Evolutionary conservation across 2,797 vertebrate genomes (phyloP).

Genomic region (Erpetoichthys calabaricus): DNA sequence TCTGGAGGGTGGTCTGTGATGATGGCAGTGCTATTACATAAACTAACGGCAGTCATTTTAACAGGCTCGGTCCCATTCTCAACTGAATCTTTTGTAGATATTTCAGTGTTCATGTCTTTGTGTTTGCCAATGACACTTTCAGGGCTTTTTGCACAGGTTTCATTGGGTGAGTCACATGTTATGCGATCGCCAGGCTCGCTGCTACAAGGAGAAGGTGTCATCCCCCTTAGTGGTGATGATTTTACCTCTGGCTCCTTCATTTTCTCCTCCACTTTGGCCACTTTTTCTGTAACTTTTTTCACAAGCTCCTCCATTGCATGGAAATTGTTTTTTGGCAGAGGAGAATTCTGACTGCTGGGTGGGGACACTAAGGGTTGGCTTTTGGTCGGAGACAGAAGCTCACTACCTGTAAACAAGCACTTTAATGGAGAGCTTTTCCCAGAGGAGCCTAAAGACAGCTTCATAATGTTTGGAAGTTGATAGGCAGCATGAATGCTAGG

Average conservation of each 20-base stretch:
- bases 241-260: conserved; percentile 74
- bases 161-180: conserved; percentile 62
- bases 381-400: conserved; percentile 74
- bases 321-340: conserved; percentile 86
- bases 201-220: conserved; percentile 77
- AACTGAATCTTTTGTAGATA: conserved; percentile 51
- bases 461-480: conserved; percentile 97
- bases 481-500: conserved; percentile 98
- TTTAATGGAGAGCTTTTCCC: conserved; percentile 76
- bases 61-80: conserved; percentile 73
- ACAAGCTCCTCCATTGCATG: conserved; percentile 96
- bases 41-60: conserved; percentile 48
- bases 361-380: conserved; percentile 73
- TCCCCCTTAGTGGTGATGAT: conserved; percentile 64
- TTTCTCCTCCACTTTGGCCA: conserved; percentile 90
- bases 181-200: conserved; percentile 73
- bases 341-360: conserved; percentile 77
- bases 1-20: conserved; percentile 95
- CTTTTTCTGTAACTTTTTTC: conserved; percentile 94
- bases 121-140: conserved; percentile 57
- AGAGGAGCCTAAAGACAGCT: conserved; percentile 77
- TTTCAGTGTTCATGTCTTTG: conserved; percentile 62
- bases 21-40: conserved; percentile 85
- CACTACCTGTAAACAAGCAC: conserved; percentile 72
- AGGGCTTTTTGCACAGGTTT: conserved; percentile 64